Conservation (phyloP, 1,140 invertebrate species). For the Hyphantria cunea region DNA sequence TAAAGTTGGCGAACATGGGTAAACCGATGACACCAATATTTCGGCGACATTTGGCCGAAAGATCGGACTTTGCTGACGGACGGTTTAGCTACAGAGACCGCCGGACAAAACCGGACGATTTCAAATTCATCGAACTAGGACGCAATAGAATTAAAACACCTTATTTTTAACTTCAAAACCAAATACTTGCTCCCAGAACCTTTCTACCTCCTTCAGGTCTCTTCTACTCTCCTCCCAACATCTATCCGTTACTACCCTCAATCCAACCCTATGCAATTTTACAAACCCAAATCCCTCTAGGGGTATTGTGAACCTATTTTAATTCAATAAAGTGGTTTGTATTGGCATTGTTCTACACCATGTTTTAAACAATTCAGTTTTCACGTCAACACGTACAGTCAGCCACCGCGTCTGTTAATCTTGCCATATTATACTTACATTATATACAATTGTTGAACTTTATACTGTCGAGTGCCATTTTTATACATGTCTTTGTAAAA, state of each 20-base stretch:
- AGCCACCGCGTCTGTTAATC: background rate
- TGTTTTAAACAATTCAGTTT: no score
- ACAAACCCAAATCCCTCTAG: no score
- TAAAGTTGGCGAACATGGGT: constrained; percentile 66
- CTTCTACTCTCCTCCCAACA: no score
- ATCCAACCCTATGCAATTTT: no score
- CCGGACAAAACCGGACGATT: constrained; percentile 46
- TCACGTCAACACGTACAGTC: background rate
- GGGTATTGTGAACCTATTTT: no score
- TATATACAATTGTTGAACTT: constrained; percentile 60
- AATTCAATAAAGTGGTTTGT: no score
- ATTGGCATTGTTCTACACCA: no score
- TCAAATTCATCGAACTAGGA: constrained; percentile 49
- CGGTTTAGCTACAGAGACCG: constrained; percentile 73
- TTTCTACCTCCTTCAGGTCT: no score
- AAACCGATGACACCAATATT: constrained; percentile 78
- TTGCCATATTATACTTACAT: constrained; percentile 25
- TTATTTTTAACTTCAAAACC: no score
- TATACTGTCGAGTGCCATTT: background rate
- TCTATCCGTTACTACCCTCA: no score
- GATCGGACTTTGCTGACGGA: constrained; percentile 58
- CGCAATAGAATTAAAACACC: constrained; percentile 52
- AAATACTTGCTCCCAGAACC: no score
- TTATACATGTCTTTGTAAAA: background rate
- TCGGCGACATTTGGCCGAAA: constrained; percentile 55